A percentile compares a stretch with the other conserved stretches of the same genome.
Conservation (phyloP, 2,888 invertebrate genomes). For the Orthosia gracilis region DNA sequence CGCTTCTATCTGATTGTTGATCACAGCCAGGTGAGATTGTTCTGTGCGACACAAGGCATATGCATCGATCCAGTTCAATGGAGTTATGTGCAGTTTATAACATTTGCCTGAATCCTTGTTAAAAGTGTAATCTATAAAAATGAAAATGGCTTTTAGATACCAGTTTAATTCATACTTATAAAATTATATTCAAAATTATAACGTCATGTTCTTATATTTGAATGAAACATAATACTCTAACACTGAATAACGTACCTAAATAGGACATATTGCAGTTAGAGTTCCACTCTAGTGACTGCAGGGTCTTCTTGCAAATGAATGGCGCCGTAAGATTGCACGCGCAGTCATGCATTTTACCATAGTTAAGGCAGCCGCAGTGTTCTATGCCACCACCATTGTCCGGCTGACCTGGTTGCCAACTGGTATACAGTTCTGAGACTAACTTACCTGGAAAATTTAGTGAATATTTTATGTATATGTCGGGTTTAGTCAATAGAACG, state of each 20-base stretch:
- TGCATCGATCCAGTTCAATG: conserved; percentile 80
- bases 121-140: conserved; percentile 76
- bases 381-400: conserved; percentile 74
- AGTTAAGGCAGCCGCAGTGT: conserved; percentile 72
- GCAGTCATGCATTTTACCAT: conserved; percentile 76
- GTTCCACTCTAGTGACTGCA: conserved; percentile 15
- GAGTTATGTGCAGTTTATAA: conserved; percentile 81
- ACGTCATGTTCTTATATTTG: too few species aligned
- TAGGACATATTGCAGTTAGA: conserved; percentile 12
- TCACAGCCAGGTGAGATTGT: conserved; percentile 77
- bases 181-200: too few species aligned
- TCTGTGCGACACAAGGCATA: conserved; percentile 76
- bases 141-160: neutral
- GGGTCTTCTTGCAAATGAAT: conserved; percentile 16
- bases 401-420: conserved; percentile 79
- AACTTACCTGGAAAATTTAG: conserved; percentile 72
- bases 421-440: conserved; percentile 74
- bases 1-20: conserved; percentile 67
- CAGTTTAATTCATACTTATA: neutral
- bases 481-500: too few species aligned
- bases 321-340: conserved; percentile 62
- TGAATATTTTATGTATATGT: too few species aligned
- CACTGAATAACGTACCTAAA: neutral
- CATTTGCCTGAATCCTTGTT: conserved; percentile 72
- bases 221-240: too few species aligned